Conservation (phyloP, 2,888 invertebrate species). For the Tinea semifulvella region DNA sequence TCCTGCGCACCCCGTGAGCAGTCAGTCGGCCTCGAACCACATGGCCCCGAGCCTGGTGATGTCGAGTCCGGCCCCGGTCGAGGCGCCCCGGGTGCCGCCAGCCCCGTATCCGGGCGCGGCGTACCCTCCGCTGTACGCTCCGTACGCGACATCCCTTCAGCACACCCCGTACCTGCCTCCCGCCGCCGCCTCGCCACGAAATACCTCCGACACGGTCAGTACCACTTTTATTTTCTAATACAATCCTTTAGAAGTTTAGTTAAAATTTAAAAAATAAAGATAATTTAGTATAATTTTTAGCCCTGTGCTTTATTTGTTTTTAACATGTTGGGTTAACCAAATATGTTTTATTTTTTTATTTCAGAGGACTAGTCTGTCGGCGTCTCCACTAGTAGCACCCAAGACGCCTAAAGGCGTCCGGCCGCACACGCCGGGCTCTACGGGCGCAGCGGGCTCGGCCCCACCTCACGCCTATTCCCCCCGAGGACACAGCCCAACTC, state of each 20-base stretch:
- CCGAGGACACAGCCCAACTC: conserved; percentile 78
- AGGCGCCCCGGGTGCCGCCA: conserved; percentile 69
- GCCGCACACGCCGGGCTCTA: conserved; percentile 55
- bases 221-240: neutral
- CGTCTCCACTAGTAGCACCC: conserved; percentile 61
- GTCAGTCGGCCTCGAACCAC: conserved; percentile 35
- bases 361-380: conserved; percentile 52
- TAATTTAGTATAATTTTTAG: no score
- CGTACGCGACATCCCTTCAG: conserved; percentile 76
- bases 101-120: conserved; percentile 73
- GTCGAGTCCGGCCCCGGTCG: neutral
- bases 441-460: conserved; percentile 44
- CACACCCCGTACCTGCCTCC: conserved; percentile 79
- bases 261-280: no score
- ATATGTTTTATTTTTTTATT: conserved; percentile 19
- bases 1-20: conserved; percentile 23
- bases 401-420: conserved; percentile 58
- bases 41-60: conserved; percentile 27
- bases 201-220: conserved; percentile 62
- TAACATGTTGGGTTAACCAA: no score
- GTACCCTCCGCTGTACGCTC: conserved; percentile 78
- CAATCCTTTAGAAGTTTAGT: no score
- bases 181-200: conserved; percentile 70
- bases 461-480: conserved; percentile 70
- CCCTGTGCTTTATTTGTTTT: no score